These are phyloP conservation scores for Chaitophorus viminalis DNA, from an alignment of 2,888 invertebrate species.

Conservation along the genomic window DNA sequence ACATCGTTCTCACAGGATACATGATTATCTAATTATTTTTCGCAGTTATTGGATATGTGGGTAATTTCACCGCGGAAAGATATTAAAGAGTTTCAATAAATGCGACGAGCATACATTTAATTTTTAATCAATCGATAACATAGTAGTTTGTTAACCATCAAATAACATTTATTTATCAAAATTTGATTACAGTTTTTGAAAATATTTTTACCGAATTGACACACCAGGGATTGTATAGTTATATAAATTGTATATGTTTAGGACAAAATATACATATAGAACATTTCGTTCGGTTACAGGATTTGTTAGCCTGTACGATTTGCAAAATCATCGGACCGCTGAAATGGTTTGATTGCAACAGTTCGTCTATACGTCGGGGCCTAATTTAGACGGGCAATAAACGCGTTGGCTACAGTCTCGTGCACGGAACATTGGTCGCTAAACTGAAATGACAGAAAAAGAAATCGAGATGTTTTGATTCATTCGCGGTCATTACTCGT, in stretches of 20 bases:
- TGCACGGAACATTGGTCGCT: not conserved
- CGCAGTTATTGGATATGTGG: no score
- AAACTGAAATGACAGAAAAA: not conserved
- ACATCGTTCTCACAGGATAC: no score
- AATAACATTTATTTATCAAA: no score
- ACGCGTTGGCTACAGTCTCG: not conserved
- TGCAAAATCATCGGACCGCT: not conserved
- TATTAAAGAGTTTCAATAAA: no score
- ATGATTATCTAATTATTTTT: no score
- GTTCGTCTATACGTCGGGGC: not conserved
- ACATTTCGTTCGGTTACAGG: not conserved
- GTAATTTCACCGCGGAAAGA: no score
- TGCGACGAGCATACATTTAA: no score
- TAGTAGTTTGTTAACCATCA: no score
- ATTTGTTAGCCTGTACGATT: not conserved
- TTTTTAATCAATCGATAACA: no score
- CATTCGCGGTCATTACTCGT: not conserved
- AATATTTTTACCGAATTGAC: no score
- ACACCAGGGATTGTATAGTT: no score
- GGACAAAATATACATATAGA: not conserved
- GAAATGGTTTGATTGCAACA: not conserved
- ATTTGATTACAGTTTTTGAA: no score
- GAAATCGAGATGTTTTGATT: not conserved
- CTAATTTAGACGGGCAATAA: not conserved
- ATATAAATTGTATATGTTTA: not conserved